phyloP scores from a whole-genome alignment of 2,888 invertebrate genomes.

The Synanthedon tipuliformis region DNA sequence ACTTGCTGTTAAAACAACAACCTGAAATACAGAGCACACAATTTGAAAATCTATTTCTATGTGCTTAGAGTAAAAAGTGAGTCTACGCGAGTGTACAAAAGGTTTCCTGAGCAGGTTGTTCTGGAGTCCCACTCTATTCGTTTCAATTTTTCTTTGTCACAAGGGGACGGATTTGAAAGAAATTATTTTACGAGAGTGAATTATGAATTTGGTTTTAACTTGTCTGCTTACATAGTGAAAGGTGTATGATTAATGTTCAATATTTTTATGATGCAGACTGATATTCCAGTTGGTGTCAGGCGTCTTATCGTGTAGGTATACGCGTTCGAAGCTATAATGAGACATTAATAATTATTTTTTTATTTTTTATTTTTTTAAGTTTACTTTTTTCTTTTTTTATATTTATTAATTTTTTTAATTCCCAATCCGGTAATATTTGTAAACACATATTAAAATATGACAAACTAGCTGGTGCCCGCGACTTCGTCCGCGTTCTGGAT shows the following conservation, averaged over 20 bases:
- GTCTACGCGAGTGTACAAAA: slow-evolving; percentile 10
- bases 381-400: too few species aligned
- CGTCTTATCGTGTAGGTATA: too few species aligned
- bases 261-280: too few species aligned
- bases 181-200: slow-evolving; percentile 51
- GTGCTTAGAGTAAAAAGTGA: not conserved
- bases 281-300: too few species aligned
- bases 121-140: slow-evolving; percentile 48
- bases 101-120: slow-evolving; percentile 42
- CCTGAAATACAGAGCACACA: not conserved
- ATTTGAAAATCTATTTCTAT: not conserved
- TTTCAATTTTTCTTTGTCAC: slow-evolving; percentile 66
- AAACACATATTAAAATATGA: too few species aligned
- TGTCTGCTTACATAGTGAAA: slow-evolving; percentile 15
- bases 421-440: too few species aligned
- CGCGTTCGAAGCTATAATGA: too few species aligned
- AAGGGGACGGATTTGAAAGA: slow-evolving; percentile 55
- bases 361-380: too few species aligned
- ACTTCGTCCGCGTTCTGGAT: too few species aligned
- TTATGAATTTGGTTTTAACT: slow-evolving; percentile 36
- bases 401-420: too few species aligned
- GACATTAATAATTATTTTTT: too few species aligned
- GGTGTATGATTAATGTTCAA: not conserved
- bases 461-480: too few species aligned
- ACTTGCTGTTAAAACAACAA: not conserved